These are phyloP conservation scores for Atherinosoma microstoma DNA, from an alignment of 2,797 vertebrate species.

Conservation along the genomic window DNA sequence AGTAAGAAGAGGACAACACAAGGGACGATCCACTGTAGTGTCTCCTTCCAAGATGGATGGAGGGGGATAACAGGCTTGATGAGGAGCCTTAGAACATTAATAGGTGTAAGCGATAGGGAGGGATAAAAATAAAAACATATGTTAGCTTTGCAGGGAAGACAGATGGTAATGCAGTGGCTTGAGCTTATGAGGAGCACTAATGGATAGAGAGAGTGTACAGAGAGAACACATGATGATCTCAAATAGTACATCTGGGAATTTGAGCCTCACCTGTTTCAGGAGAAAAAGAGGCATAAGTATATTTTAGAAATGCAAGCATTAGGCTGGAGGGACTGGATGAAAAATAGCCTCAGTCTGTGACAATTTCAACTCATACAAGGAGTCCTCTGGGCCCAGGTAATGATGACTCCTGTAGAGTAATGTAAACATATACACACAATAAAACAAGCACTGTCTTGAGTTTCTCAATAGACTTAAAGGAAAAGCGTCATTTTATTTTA, in stretches of 20 bases:
- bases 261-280: conserved; percentile 44
- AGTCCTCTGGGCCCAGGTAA: conserved; percentile 53
- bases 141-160: conserved; percentile 58
- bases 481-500: conserved; percentile 31
- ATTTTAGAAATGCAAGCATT: conserved; percentile 54
- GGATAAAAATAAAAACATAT: conserved; percentile 69
- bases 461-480: not conserved
- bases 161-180: conserved; percentile 56
- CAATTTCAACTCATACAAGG: conserved; percentile 27
- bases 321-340: conserved; percentile 45
- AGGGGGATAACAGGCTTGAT: conserved; percentile 54
- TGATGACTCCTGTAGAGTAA: conserved; percentile 46
- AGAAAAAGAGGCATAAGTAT: conserved; percentile 43
- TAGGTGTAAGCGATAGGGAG: conserved; percentile 60
- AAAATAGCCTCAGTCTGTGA: conserved; percentile 48
- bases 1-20: conserved; percentile 42
- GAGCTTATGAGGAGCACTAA: conserved; percentile 54
- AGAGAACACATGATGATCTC: conserved; percentile 65
- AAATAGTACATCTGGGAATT: conserved; percentile 68
- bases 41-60: conserved; percentile 58
- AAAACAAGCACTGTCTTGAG: conserved; percentile 16
- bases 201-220: conserved; percentile 45
- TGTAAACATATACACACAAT: conserved; percentile 50
- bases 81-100: conserved; percentile 67
- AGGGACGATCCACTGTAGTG: conserved; percentile 33